These are phyloP conservation scores for Chromobotia macracanthus DNA, from an alignment of 2,797 vertebrate species.

Conservation along the genomic window DNA sequence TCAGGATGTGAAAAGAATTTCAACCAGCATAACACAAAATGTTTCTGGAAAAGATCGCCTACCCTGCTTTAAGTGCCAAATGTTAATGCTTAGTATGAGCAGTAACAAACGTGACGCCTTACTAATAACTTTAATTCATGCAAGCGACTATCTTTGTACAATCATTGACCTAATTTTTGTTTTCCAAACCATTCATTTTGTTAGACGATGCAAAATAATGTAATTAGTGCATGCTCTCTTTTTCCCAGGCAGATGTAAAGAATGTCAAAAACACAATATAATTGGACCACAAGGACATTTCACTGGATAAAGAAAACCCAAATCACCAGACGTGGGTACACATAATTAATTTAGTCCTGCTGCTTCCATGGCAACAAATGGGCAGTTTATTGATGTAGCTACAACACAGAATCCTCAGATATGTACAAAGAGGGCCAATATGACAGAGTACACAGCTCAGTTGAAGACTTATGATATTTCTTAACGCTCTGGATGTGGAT, in stretches of 20 bases:
- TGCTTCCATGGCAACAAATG: slow-evolving; percentile 13
- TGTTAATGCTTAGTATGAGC: neutral
- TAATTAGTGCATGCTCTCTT: neutral
- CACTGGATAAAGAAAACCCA: neutral
- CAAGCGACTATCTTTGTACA: neutral
- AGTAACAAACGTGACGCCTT: neutral
- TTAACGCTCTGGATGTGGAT: slow-evolving; percentile 44
- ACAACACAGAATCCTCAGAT: neutral
- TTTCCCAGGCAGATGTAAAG: neutral
- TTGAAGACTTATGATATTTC: slow-evolving; percentile 44
- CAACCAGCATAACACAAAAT: too few relatives aligned
- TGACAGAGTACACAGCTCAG: neutral
- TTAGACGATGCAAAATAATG: neutral
- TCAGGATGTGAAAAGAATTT: too few relatives aligned
- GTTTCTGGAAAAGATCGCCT: too few relatives aligned
- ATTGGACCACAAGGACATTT: neutral
- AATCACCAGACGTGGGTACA: neutral
- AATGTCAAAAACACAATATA: neutral
- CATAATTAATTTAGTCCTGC: neutral
- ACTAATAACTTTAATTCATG: neutral
- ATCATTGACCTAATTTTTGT: neutral
- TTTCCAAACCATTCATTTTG: neutral
- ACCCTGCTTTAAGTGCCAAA: too few relatives aligned
- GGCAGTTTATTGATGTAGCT: slow-evolving; percentile 9
- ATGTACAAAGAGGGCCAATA: neutral